phyloP scores from a whole-genome alignment of 2,797 vertebrate genomes.

The Chrysocyon brachyurus region DNA sequence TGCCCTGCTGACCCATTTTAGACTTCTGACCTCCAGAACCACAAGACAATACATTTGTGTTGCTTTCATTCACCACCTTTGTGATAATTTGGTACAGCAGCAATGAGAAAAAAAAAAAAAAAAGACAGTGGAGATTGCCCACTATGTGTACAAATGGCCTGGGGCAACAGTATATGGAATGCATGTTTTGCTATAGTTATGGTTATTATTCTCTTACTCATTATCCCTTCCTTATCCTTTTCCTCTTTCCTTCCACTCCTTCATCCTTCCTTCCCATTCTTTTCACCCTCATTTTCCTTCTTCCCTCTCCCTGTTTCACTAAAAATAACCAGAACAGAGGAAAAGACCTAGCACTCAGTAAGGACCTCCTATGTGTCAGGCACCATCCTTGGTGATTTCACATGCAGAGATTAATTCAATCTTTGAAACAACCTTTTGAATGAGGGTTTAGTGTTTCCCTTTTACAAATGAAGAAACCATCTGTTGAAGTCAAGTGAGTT shows the following conservation, averaged over 20 bases:
- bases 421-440: neutral
- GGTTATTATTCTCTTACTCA: neutral
- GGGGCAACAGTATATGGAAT: neutral
- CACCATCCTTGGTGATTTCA: neutral
- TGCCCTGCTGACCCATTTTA: neutral
- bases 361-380: neutral
- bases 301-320: neutral
- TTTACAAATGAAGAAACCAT: neutral
- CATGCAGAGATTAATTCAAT: neutral
- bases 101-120: neutral
- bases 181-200: neutral
- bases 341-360: neutral
- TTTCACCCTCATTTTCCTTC: neutral
- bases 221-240: neutral
- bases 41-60: neutral
- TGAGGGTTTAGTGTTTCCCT: neutral
- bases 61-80: neutral
- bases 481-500: neutral
- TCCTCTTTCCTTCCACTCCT: neutral
- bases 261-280: neutral
- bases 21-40: neutral
- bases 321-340: neutral
- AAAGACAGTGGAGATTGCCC: neutral
- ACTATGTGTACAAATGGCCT: rapidly evolving
- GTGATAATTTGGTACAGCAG: neutral